Percentiles rank a stretch among this genome's conserved stretches.
Evolutionary conservation across 2,113 vertebrate species (phyloP).

Genomic region (Cinclus cinclus): DNA sequence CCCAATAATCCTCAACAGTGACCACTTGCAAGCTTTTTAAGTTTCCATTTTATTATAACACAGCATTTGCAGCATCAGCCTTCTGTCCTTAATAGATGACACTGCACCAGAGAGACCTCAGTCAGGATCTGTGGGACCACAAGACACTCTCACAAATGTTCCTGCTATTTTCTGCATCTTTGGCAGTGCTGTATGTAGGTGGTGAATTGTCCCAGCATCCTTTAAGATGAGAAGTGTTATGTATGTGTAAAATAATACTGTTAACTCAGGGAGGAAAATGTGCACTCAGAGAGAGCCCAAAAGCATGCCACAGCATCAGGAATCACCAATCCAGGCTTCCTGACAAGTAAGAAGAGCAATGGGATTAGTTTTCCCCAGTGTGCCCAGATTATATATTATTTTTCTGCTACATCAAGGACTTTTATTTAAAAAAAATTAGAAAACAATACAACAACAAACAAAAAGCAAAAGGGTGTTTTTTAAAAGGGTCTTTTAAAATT

Average conservation of each 20-base stretch:
- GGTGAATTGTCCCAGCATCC: background rate
- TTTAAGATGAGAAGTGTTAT: background rate
- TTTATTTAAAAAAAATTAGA: background rate
- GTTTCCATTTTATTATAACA: background rate
- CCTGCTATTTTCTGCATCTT: background rate
- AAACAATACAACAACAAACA: background rate
- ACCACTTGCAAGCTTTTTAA: background rate
- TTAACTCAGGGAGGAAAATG: constrained; percentile 1
- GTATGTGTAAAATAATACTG: background rate
- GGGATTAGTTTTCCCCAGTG: background rate
- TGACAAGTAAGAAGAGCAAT: background rate
- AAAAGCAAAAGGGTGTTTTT: background rate
- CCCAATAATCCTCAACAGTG: background rate
- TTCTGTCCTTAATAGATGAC: background rate
- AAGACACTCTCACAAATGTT: background rate
- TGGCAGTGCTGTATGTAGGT: background rate
- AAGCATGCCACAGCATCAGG: background rate
- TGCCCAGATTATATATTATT: background rate
- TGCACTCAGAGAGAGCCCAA: background rate
- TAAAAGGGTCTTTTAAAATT: background rate
- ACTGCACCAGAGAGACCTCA: background rate
- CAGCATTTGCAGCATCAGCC: background rate
- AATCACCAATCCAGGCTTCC: background rate
- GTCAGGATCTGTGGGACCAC: background rate
- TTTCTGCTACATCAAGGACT: background rate